Conservation (phyloP, 2,113 vertebrate species). For the Menidia beryllina region DNA sequence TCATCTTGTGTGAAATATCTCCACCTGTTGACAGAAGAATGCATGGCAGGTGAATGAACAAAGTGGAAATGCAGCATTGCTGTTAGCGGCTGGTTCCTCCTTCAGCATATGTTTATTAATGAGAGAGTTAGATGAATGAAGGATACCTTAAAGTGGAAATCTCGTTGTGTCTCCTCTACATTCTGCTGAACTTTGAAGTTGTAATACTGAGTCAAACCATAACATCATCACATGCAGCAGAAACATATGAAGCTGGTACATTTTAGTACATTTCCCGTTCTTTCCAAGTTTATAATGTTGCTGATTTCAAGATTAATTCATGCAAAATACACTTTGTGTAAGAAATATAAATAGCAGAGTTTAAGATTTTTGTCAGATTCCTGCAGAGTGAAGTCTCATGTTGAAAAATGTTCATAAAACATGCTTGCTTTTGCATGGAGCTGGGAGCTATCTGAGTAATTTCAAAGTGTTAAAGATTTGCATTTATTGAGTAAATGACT, state of each 20-base stretch:
- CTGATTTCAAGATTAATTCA: no score
- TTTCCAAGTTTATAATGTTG: no score
- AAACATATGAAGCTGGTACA: constrained; percentile 47
- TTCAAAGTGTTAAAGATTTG: no score
- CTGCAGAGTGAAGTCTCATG: not conserved
- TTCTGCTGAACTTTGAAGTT: constrained; percentile 51
- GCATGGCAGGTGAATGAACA: constrained; percentile 18
- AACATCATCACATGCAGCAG: constrained; percentile 59
- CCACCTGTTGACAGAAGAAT: constrained; percentile 66
- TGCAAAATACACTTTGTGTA: no score
- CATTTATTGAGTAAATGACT: no score
- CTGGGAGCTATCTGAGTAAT: no score
- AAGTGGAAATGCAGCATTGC: not conserved
- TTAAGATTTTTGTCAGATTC: constrained; percentile 16
- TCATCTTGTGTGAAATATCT: constrained; percentile 64
- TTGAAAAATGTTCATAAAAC: constrained; percentile 27
- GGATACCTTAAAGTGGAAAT: constrained; percentile 29
- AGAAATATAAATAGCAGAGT: constrained; percentile 16
- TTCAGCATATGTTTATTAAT: constrained; percentile 17
- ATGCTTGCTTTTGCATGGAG: not conserved
- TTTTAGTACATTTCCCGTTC: constrained; percentile 15
- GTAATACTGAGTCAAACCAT: constrained; percentile 50
- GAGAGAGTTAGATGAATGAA: constrained; percentile 37
- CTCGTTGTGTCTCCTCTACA: constrained; percentile 27
- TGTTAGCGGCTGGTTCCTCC: constrained; percentile 12